These are phyloP conservation scores for Fopius arisanus DNA, from an alignment of 1,140 invertebrate genomes.

Conservation along the genomic window DNA sequence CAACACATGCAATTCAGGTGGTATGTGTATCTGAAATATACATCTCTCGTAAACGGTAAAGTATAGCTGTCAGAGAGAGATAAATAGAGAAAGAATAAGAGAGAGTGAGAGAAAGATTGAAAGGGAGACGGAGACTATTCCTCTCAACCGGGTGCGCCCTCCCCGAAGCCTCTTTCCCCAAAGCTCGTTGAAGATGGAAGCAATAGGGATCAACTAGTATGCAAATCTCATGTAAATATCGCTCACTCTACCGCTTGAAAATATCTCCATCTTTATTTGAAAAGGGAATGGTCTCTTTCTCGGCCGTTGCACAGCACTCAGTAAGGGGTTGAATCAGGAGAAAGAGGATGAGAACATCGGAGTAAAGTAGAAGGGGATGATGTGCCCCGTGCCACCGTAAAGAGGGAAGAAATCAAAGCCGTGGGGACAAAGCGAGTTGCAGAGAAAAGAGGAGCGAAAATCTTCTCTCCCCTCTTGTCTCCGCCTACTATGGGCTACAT, in stretches of 20 bases:
- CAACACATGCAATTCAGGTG: background rate
- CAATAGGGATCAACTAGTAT: conserved; percentile 68
- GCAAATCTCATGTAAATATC: conserved; percentile 67
- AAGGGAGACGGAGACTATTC: conserved; percentile 21
- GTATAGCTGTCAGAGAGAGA: no score
- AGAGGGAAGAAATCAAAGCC: conserved; percentile 63
- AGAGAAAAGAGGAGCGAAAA: conserved; percentile 37
- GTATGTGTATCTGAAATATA: conserved; percentile 14
- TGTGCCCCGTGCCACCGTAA: conserved; percentile 16
- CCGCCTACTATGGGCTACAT: conserved; percentile 24
- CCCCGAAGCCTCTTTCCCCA: conserved; percentile 41
- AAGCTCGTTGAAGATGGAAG: conserved; percentile 63
- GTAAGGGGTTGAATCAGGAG: background rate
- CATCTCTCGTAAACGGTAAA: conserved; percentile 2
- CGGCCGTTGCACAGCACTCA: conserved; percentile 1
- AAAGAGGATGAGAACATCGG: background rate
- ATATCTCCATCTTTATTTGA: conserved; percentile 42
- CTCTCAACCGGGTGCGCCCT: background rate
- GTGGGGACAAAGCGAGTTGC: conserved; percentile 53
- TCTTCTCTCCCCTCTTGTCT: conserved; percentile 22
- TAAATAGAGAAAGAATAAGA: no score
- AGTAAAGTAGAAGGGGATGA: background rate
- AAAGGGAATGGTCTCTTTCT: conserved; percentile 37
- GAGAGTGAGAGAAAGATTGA: conserved; percentile 5
- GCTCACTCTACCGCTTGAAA: conserved; percentile 56